These are phyloP conservation scores for Nemopilema nomurai DNA, from an alignment of 30 jellyfish, hydroid and myxozoan species.

Conservation along the genomic window DNA sequence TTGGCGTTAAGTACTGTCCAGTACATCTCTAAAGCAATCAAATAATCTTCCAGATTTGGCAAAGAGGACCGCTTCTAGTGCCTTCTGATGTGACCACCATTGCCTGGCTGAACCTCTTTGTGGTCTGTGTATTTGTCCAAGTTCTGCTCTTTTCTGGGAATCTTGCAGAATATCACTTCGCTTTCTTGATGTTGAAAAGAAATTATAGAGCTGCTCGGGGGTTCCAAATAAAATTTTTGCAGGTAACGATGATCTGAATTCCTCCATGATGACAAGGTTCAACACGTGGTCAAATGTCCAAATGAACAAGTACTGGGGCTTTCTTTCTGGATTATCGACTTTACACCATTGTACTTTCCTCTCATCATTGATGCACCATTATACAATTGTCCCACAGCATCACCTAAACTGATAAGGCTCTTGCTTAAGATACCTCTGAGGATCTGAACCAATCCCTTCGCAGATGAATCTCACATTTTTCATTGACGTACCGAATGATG, in stretches of 20 bases:
- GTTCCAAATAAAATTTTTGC: slow-evolving; percentile 42
- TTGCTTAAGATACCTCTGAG: slow-evolving; percentile 23
- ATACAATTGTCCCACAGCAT: slow-evolving; percentile 57
- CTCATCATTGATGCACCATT: slow-evolving; percentile 72
- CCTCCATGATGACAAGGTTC: slow-evolving; percentile 71
- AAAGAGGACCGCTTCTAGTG: no score
- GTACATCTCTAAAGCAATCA: no score
- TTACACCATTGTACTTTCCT: slow-evolving; percentile 51
- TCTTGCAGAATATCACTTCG: slow-evolving; percentile 55
- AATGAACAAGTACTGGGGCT: slow-evolving; percentile 58
- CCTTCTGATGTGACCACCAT: slow-evolving; percentile 69
- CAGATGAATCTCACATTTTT: slow-evolving; percentile 50
- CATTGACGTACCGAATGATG: slow-evolving; percentile 52
- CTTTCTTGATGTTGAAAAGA: slow-evolving; percentile 54
- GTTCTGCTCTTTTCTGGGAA: slow-evolving; percentile 42
- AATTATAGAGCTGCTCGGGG: slow-evolving; percentile 49
- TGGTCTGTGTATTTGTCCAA: slow-evolving; percentile 48
- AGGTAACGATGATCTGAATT: slow-evolving; percentile 48
- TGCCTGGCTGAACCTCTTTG: slow-evolving; percentile 50
- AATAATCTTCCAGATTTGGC: no score
- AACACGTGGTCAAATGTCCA: slow-evolving; percentile 63
- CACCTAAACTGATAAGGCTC: slow-evolving; percentile 29
- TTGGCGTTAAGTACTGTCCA: no score
- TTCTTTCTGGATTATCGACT: slow-evolving; percentile 47
- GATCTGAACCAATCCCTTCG: slow-evolving; percentile 43